Base-by-base conservation (phyloP, 2,113 vertebrate genomes). In the Sialia sialis region DNA sequence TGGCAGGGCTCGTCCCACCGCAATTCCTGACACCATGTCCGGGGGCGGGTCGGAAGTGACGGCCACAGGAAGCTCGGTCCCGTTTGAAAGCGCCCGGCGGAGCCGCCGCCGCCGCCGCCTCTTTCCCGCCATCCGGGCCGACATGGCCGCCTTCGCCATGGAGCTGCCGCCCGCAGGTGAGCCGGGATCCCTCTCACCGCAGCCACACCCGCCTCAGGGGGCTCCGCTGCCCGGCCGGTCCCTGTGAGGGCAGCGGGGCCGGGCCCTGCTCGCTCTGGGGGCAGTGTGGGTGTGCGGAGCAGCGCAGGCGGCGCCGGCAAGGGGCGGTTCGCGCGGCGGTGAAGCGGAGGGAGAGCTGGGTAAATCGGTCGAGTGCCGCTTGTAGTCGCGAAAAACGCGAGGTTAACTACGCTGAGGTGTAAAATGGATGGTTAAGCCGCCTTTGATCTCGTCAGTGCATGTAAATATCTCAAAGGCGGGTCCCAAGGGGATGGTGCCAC, bases 151-250 rank as follows among this genome's bases (percentile, higher is more conserved):
- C 10, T 98, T 97, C 73, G 83, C 96, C 0, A 69, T 97, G 95
- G 98, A 98, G 49, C 84, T 72, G 58, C 95, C 84, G 36, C 77
- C 96, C 16, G 20, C 96, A 46, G 98, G 98, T 98, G 87, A 97
- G 95, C 67, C 0, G 10, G 15, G 63, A 48, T 3, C 7, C 4
- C 11, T 5, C 16, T 52, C 27, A 7, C 51, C 7, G 6, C 8
- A 1, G 4, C 5, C 38, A 2, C 13, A 4, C 49, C 49, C 8
- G 29, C 39, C 20, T 64, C 22, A 4, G 26, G 4, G 1, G 4
- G 13, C 18, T n/a, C 27, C 4, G 27, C 10, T 20, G 52, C 44
- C 26, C 16, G 13, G 62, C 7, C 13, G 9, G 9, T 2, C 8
- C 5, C 19, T 6, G 14, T 10, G 59, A 43, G 27, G 60, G 27